These are phyloP conservation scores for Pogonognathellus flavescens DNA, from an alignment of 1,140 invertebrate species.

Conservation along the genomic window DNA sequence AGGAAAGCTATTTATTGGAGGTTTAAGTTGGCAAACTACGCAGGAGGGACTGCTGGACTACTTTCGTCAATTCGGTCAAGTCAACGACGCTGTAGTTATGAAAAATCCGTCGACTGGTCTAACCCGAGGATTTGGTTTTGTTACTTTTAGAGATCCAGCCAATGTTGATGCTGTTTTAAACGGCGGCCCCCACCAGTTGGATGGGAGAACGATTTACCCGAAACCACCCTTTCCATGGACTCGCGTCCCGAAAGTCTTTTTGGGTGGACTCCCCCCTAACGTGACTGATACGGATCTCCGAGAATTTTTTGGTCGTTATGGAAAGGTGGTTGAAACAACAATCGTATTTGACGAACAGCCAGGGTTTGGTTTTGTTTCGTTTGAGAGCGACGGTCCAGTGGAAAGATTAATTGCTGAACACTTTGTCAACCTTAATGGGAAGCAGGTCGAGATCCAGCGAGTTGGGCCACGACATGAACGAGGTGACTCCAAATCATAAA, in stretches of 20 bases:
- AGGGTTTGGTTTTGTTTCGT: slow-evolving; percentile 98
- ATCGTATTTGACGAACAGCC: slow-evolving; percentile 98
- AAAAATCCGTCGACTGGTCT: slow-evolving; percentile 97
- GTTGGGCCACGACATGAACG: slow-evolving; percentile 88
- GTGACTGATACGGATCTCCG: slow-evolving; percentile 93
- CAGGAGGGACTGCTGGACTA: slow-evolving; percentile 90
- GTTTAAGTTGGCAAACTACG: slow-evolving; percentile 96
- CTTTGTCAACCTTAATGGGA: slow-evolving; percentile 96
- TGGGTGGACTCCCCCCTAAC: slow-evolving; percentile 92
- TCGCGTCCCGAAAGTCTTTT: slow-evolving; percentile 92
- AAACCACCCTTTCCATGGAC: slow-evolving; percentile 96
- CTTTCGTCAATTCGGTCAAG: slow-evolving; percentile 95
- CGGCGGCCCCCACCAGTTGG: slow-evolving; percentile 91
- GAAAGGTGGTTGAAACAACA: slow-evolving; percentile 95
- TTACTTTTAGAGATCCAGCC: slow-evolving; percentile 93
- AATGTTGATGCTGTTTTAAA: slow-evolving; percentile 91
- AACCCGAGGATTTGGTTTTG: slow-evolving; percentile 96
- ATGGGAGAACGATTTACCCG: slow-evolving; percentile 93
- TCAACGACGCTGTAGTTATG: slow-evolving; percentile 98
- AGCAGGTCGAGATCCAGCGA: slow-evolving; percentile 95
- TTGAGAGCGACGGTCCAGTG: slow-evolving; percentile 95
- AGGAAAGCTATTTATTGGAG: slow-evolving; percentile 94
- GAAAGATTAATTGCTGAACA: slow-evolving; percentile 94
- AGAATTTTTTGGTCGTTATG: slow-evolving; percentile 90
- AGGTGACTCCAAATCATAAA: slow-evolving; percentile 59